Evolutionary conservation across 2,797 vertebrate genomes (phyloP), one percentile per base, ranked within the genome.

Genomic region (Gobionotothen gibberifrons): DNA sequence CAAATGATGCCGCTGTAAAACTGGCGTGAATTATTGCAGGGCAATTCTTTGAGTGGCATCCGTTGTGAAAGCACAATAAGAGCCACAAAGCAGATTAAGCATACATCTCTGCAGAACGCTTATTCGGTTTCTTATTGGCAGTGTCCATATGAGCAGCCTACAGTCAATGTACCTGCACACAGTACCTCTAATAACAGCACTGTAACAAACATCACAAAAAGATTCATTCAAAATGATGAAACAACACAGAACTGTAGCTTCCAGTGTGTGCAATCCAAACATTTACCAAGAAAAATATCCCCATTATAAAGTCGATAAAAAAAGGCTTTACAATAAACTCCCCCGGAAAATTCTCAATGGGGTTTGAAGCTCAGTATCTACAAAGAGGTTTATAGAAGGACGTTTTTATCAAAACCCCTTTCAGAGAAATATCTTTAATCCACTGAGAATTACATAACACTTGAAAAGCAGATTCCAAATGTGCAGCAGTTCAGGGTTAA

Each of bases 391-490:
- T 57, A 62, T 16, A 22, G 46, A 19, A 21, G 16, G 19, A 51
- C 0, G 11, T 78, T 84, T 75, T 81, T 44, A 76, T 72, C 39
- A 21, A 76, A 79, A 47, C 9, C 39, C 13, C 46, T 49, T 29
- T 76, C 39, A 61, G 21, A 65, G 36, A 82, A 80, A 75, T 65
- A 77, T 51, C n/a, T 66, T 62, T 75, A 81, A 83, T 81, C 66
- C 55, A 42, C 68, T 40, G 21, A 8, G 72, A 76, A 58, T 84
- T 74, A 71, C 26, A 26, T 64, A 46, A 71, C 52, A 64, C 74
- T 48, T 52, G 8, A 72, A 71, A 52, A 36, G 21, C 56, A 32
- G 32, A 48, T 66, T 49, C 16, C 12, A 44, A 80, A 65, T 60
- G n/a, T 36, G 6, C 51, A 14, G n/a, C 49, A 59, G 8, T 63